Evolutionary conservation across 37 sponge, comb jelly and placozoan genomes (phyloP).

Genomic region (Beroe ovata): DNA sequence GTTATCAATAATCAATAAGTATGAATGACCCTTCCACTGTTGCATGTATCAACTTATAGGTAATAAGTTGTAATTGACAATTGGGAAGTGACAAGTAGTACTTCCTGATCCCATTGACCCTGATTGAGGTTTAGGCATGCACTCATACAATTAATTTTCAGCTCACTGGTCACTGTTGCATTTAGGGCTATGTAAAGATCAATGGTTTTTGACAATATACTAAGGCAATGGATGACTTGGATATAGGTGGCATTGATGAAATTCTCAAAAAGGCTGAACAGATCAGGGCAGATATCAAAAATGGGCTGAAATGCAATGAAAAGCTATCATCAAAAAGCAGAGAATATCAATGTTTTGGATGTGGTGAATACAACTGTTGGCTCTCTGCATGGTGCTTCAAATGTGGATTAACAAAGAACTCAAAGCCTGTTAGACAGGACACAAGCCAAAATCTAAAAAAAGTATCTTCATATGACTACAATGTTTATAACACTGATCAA

Average conservation of each 20-base stretch:
- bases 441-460: neutral
- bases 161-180: no score
- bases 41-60: no score
- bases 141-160: no score
- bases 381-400: slow-evolving; percentile 10
- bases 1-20: no score
- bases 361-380: slow-evolving; percentile 51
- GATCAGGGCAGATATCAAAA: neutral
- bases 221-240: slow-evolving; percentile 42
- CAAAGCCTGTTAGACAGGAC: neutral
- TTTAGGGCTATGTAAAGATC: no score
- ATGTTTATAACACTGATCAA: slow-evolving; percentile 51
- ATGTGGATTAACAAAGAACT: slow-evolving; percentile 33
- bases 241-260: slow-evolving; percentile 57
- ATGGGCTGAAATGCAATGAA: neutral
- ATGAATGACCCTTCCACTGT: no score
- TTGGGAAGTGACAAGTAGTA: no score
- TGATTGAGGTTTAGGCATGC: no score
- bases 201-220: no score
- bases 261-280: slow-evolving; percentile 19
- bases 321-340: neutral
- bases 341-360: slow-evolving; percentile 5
- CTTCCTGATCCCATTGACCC: no score
- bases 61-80: no score
- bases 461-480: neutral